Evolutionary conservation across 2,888 invertebrate species (phyloP), one percentile per base, ranked within the genome.

Genomic region (Thymelicus acteon): DNA sequence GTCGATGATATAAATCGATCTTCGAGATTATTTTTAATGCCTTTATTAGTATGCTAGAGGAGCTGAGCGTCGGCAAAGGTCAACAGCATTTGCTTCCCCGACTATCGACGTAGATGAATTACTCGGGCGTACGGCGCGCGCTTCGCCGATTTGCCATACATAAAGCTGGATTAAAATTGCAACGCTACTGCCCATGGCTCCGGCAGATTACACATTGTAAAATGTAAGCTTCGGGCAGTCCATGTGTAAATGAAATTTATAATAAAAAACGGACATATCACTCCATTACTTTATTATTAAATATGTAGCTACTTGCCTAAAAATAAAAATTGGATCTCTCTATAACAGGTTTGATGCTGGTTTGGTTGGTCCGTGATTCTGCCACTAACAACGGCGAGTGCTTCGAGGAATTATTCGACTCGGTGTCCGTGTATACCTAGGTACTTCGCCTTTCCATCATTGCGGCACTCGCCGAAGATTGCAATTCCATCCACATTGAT

Each of bases 81-180:
- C 69, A 69, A 69, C 69, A 69, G 63, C 57, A 61, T 69, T 69
- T 58, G 39, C 61, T 67, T 49, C 61, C 67, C 60, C 5, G 68
- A 69, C 57, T 63, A 70, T 70, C 64, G 64, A 70, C 69, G 69
- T 63, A 70, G 69, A 64, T 60, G 63, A 70, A 70, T 70, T 70
- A 64, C 64, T 70, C 69, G 49, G 60, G 58, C 64, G 64, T 70
- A 15, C 58, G 69, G 40, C 48, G 60, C 49, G 19, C 63, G 57
- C 69, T 58, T 52, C 58, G 61, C 44, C 54, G 39, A 60, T 60
- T 70, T 64, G 70, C 64, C 69, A 63, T 52, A 61, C 68, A 54
- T 70, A 70, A 70, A 64, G 63, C 64, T 40, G 70, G 70, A 70
- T 64, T 70, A 70, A 70, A 70, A 64, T 60, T 70, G 70, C 64